phyloP scores from a whole-genome alignment of 1,140 invertebrate genomes.

The Drosophila novamexicana region DNA sequence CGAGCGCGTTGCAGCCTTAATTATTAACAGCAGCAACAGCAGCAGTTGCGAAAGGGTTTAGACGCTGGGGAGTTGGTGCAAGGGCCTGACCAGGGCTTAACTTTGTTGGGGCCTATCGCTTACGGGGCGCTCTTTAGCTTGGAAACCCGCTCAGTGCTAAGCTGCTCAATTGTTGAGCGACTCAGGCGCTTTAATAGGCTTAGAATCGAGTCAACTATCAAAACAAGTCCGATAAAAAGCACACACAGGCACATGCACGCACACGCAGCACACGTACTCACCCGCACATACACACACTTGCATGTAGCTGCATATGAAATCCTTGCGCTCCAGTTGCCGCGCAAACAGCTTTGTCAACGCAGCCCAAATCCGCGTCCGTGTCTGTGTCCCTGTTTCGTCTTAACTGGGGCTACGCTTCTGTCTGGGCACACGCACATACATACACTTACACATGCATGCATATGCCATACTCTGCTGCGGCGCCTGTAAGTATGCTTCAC shows the following conservation, averaged over 20 bases:
- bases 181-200: conserved; percentile 76
- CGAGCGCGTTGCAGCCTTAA: conserved; percentile 69
- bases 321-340: conserved; percentile 67
- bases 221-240: conserved; percentile 76
- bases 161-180: conserved; percentile 72
- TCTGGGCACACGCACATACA: conserved; percentile 35
- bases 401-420: conserved; percentile 53
- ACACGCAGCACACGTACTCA: conserved; percentile 12
- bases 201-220: conserved; percentile 77
- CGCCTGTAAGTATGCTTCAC: conserved; percentile 39
- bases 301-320: conserved; percentile 58
- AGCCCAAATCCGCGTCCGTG: conserved; percentile 36
- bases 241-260: conserved; percentile 18
- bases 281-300: conserved; percentile 20
- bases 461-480: conserved; percentile 18
- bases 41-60: too few species aligned
- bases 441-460: conserved; percentile 23
- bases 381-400: conserved; percentile 11
- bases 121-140: conserved; percentile 12
- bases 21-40: conserved; percentile 60
- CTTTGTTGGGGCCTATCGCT: conserved; percentile 45
- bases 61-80: not conserved
- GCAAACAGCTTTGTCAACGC: conserved; percentile 70
- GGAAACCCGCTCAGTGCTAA: conserved; percentile 72
- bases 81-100: conserved; percentile 27